Evolutionary conservation across 2,888 invertebrate species (phyloP).

Genomic region (Athrips mouffetella): DNA sequence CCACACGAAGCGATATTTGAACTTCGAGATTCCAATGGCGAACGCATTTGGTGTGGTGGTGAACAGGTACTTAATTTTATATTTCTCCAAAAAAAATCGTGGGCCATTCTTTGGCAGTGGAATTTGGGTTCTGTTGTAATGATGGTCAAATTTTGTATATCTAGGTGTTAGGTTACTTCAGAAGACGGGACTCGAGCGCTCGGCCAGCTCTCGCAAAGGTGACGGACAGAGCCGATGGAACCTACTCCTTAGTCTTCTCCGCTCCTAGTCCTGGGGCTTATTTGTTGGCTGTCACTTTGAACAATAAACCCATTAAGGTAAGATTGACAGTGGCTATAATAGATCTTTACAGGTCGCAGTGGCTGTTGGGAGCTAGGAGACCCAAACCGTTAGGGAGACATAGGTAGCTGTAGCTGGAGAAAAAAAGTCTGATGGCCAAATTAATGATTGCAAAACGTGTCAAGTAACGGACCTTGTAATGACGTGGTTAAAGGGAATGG

Average conservation of each 20-base stretch:
- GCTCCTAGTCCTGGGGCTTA: slow-evolving; percentile 82
- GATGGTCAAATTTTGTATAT: too few species aligned
- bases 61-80: slow-evolving; percentile 63
- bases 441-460: too few species aligned
- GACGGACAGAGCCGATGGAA: slow-evolving; percentile 81
- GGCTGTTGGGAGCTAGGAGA: too few species aligned
- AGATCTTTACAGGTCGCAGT: too few species aligned
- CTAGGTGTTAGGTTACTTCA: slow-evolving; percentile 74
- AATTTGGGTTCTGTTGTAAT: too few species aligned
- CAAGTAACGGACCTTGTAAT: too few species aligned
- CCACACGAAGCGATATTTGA: slow-evolving; percentile 80
- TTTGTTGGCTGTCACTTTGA: slow-evolving; percentile 79
- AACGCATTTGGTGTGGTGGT: slow-evolving; percentile 82
- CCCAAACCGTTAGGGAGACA: too few species aligned
- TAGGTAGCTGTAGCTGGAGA: too few species aligned
- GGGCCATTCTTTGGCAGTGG: too few species aligned
- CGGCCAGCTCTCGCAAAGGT: slow-evolving; percentile 72
- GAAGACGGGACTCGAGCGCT: slow-evolving; percentile 59
- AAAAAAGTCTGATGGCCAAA: too few species aligned
- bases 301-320: slow-evolving; percentile 83
- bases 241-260: slow-evolving; percentile 78
- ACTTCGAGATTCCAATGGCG: slow-evolving; percentile 80
- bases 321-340: too few species aligned
- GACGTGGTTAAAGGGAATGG: too few species aligned
- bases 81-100: neutral